Base-by-base conservation (phyloP, 2,113 vertebrate genomes). In the Tympanuchus pallidicinctus region DNA sequence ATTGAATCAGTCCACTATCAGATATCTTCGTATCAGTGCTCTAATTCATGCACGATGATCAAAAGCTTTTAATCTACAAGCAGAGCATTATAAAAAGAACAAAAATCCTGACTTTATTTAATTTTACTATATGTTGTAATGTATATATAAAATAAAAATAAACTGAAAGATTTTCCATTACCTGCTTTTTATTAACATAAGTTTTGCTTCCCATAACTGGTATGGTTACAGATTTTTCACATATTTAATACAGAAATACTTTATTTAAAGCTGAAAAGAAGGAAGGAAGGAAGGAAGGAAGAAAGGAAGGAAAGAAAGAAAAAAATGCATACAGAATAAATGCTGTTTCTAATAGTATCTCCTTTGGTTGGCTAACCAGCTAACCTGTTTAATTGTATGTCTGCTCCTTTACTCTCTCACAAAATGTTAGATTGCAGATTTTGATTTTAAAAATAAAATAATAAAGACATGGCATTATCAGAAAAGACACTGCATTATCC, bases 41-140 rank as follows among this genome's bases (percentile, higher is more conserved):
- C 57, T 0, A 0, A 25, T 38, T n/a, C 25, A 17, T 3, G 2
- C 32, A 73, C 28, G 38, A 69, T 43, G n/a, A 69, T 32, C 28
- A 11, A 83, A 69, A 60, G 42, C 7, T 52, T 92, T 27, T 24
- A 42, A 50, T 72, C 82, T 75, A 14, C 15, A 66, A 16, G 9
- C 13, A 90, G n/a, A 45, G 66, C 2, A n/a, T 71, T 66, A 48
- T 22, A 43, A 7, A 90, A 48, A 71, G 11, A 81, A 36, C 40
- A n/a, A 28, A 81, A 81, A 4, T 21, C 9, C 50, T 12, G 7
- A 1, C 7, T 63, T 54, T 43, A 21, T 52, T 76, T 64, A 40
- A 78, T 54, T 92, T 79, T 67, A 36, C 79, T 67, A 54, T 8
- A 56, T 32, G 57, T 6, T 47, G 5, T 36, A 34, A 59, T 48